Base-by-base conservation (phyloP, 1,140 invertebrate species). In the Hyposmocoma kahamanoa region DNA sequence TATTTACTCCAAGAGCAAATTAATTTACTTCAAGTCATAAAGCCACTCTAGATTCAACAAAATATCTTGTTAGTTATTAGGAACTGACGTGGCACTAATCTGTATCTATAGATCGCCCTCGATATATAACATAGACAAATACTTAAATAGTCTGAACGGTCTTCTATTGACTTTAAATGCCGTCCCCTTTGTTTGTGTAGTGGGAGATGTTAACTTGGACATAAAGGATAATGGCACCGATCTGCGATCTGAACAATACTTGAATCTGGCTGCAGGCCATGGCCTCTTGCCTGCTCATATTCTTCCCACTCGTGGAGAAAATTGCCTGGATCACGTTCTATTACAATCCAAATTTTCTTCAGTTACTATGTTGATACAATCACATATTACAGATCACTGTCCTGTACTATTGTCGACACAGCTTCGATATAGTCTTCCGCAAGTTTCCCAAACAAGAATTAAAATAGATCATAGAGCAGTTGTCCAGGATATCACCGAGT, bases 191-290 rank as follows among this genome's bases (percentile, higher is more conserved):
- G 9, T 57, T 11, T 18, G 49, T 17, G 4, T 61, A 42, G 21
- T 42, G 1, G 53, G 50, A 11, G 50, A 56, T 18, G 53, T 61
- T 10, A 61, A 61, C 28, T 53, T 61, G 17, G 41, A 57, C 30
- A 53, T 57, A n/a, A 19, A 1, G 10, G 17, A 19, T 2, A 11
- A 36, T n/a, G 11, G 0, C 2, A 24, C 22, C 15, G 45, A 51
- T n/a, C 4, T 4, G 10, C 24, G 13, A 38, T 9, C 42, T 3
- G 13, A 42, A 18, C 22, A 50, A 1, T 59, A 59, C 21, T n/a
- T 56, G n/a, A 49, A 50, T 18, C 4, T 55, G 6, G 15, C 21
- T 8, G 45, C 53, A 2, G 22, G 15, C 17, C 49, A 59, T 45
- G 49, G 45, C 1, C 10, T 59, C 0, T 17, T 54, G 19, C 51